Base-by-base conservation (phyloP, 1,140 invertebrate species). In the Drosophila murphyi region DNA sequence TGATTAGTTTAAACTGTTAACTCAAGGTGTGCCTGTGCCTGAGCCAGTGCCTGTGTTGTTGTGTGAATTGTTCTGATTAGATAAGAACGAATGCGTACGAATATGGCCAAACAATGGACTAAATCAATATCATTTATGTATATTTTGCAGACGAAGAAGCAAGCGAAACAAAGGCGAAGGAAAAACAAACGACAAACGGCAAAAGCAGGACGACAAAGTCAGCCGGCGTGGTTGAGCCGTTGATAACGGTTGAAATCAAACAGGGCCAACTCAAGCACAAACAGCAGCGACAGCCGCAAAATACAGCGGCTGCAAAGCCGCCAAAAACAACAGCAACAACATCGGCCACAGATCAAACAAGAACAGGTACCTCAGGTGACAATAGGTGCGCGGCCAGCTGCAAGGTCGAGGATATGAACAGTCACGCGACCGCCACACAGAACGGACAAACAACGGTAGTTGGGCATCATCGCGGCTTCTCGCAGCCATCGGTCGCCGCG, bases 381-480 rank as follows among this genome's bases (percentile, higher is more conserved):
- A 39, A 60, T 63, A 65, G 35, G 5, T 51, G 20, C 48, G 56
- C 41, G 41, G 39, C 28, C 72, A 72, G 73, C 43, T 65, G 70
- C 47, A 73, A 73, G 52, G 76, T 68, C 45, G 62, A 67, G 67
- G 82, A 79, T 77, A 92, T 92, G 92, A 92, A 92, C 77, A 92
- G 91, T 78, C 92, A 92, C 91, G 90, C 86, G 55, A 90, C 91
- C 35, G 90, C 87, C 67, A 83, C 91, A 50, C 88, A 92, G 47
- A 91, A 89, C 82, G 91, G 90, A 79, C 92, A 92, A 82, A 92
- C 91, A 76, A 89, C 91, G 41, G 90, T 92, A 60, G 92, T 92
- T 47, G 91, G 92, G 72, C 92, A 92, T 90, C 92, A 92, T 92
- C 90, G 92, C 51, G 92, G 92, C 50, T 92, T 91, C 70, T 92